These are phyloP conservation scores for Hypanus sabinus DNA, from an alignment of 2,113 vertebrate species.

Conservation along the genomic window DNA sequence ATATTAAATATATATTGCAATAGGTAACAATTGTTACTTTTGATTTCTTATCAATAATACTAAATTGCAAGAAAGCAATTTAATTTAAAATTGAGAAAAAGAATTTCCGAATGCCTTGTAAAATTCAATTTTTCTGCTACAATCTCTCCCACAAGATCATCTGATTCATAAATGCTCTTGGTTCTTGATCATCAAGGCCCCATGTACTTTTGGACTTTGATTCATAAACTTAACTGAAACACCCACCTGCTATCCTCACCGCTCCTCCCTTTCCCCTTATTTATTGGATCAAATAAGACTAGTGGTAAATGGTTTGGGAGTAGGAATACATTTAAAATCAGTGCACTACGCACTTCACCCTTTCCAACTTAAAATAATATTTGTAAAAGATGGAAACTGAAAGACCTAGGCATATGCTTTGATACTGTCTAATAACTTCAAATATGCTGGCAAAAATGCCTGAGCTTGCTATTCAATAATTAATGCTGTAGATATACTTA, in stretches of 20 bases:
- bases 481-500: not conserved
- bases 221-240: not conserved
- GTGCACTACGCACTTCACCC: not conserved
- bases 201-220: not conserved
- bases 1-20: too few species aligned
- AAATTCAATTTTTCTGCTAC: too few species aligned
- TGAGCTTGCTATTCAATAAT: not conserved
- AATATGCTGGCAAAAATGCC: not conserved
- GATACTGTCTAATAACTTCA: not conserved
- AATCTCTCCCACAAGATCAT: too few species aligned
- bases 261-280: not conserved
- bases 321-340: not conserved
- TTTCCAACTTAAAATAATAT: not conserved
- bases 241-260: not conserved
- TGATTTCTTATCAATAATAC: too few species aligned
- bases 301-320: not conserved
- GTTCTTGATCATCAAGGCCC: not conserved
- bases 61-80: too few species aligned
- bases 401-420: not conserved
- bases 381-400: not conserved
- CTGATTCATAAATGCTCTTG: not conserved
- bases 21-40: too few species aligned
- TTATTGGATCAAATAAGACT: not conserved
- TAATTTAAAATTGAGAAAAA: too few species aligned
- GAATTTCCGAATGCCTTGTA: too few species aligned